Percentiles rank a stretch among this genome's conserved stretches.
Evolutionary conservation across 2,113 vertebrate genomes (phyloP).

Genomic region (Seriola aureovittata): DNA sequence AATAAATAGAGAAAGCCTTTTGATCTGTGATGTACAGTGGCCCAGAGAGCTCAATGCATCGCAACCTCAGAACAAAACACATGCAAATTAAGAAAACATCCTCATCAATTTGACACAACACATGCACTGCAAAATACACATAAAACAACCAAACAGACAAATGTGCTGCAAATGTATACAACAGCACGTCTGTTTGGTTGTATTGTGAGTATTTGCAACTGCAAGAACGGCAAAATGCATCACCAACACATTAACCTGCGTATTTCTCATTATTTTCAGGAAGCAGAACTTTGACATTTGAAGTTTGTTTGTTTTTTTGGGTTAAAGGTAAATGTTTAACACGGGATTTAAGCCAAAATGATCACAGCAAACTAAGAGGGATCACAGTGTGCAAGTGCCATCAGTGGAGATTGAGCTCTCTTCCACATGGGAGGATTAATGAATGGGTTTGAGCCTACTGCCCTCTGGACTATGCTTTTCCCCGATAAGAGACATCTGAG

Average conservation of each 20-base stretch:
- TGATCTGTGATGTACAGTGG: not conserved
- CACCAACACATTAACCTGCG: not conserved
- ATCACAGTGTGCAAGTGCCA: constrained; percentile 44
- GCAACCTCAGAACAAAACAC: no score
- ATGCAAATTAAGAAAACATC: no score
- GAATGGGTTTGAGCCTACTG: constrained; percentile 44
- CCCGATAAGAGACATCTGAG: constrained; percentile 74
- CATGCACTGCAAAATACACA: no score
- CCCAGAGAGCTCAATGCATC: no score
- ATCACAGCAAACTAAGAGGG: constrained; percentile 38
- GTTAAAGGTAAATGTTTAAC: constrained; percentile 20
- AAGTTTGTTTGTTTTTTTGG: not conserved
- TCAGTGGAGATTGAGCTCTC: constrained; percentile 51
- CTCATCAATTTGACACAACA: no score
- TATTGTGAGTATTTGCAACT: no score
- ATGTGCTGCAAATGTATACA: no score
- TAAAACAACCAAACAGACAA: no score
- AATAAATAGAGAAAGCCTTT: constrained; percentile 15
- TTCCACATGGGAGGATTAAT: constrained; percentile 62
- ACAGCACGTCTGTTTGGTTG: no score
- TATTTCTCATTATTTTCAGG: not conserved
- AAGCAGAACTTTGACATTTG: not conserved
- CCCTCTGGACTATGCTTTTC: constrained; percentile 55
- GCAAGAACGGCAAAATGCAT: not conserved
- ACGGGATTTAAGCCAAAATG: constrained; percentile 25